Base-by-base conservation (phyloP, 1,140 invertebrate genomes). In the Drosophila virilis region DNA sequence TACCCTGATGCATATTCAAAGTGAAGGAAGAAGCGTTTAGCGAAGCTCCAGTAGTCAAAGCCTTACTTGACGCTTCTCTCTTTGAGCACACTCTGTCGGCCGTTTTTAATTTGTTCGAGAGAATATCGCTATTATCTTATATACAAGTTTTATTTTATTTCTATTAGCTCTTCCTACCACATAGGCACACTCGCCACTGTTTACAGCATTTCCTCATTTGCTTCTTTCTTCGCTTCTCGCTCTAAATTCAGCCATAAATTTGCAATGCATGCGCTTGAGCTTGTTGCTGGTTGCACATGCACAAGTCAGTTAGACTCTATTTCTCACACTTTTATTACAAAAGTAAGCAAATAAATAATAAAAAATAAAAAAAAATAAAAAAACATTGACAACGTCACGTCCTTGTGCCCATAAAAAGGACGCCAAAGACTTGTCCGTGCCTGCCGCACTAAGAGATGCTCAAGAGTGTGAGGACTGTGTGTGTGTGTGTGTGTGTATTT, bases 321-420 rank as follows among this genome's bases (percentile, higher is more conserved):
- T 35, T 15, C 17, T 28, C 10, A 42, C 42, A 40, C 35, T 35
- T 52, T 42, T 57, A 42, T 45, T 28, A 28, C 22, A 28, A 28
- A 28, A 28, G 0, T 3, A 32, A 52, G 13, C n/a, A 45, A 38
- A 57, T 52, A 37, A n/a, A 22, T n/a, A 13, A 22, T 10, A 55
- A 37, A 35, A 32, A 10, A 42, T 46, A 51, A 46, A 10, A 42
- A 52, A 51, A 46, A 57, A 46, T n/a, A 22, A 9, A 62, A 58
- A 66, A 58, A 71, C 67, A 71, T 75, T 75, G 59, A 75, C 73
- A 75, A 71, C 73, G 35, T 70, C 67, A 75, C 73, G 73, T 71
- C 67, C 73, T 75, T 75, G 59, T 71, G 73, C 67, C 58, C 66
- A 58, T 74, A 68, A 68, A 74, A 74, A 74, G 35, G 35, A 48